Evolutionary conservation across 2,888 invertebrate genomes (phyloP).

Genomic region (Molanna angustata): DNA sequence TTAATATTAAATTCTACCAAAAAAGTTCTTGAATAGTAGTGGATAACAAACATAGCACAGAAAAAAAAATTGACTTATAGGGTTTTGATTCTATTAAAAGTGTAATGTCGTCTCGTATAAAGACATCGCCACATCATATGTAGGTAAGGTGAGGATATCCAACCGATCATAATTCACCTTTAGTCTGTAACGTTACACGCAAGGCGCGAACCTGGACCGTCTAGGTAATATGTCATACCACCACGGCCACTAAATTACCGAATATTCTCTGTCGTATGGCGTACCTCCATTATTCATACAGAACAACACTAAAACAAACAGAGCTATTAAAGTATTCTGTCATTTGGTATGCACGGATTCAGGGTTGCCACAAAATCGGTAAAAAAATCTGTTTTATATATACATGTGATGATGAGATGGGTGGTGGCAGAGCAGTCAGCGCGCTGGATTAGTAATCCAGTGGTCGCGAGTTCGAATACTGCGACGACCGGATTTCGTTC

Average conservation of each 20-base stretch:
- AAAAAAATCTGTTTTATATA: too few relatives aligned
- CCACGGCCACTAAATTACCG: slow-evolving; percentile 11
- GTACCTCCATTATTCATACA: slow-evolving; percentile 27
- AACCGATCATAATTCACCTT: slow-evolving; percentile 12
- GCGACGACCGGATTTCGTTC: too few relatives aligned
- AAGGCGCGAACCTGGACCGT: slow-evolving; percentile 9
- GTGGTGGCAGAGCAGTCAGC: too few relatives aligned
- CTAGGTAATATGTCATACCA: slow-evolving; percentile 9
- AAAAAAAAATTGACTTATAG: too few relatives aligned
- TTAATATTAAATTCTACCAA: too few relatives aligned
- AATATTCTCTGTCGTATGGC: neutral
- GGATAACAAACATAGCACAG: too few relatives aligned
- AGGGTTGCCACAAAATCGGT: slow-evolving; percentile 20
- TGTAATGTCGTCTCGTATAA: too few relatives aligned
- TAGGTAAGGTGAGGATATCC: neutral
- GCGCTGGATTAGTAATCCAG: too few relatives aligned
- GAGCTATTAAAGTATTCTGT: slow-evolving; percentile 22
- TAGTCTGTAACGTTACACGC: slow-evolving; percentile 9
- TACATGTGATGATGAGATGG: too few relatives aligned
- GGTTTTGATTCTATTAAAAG: too few relatives aligned
- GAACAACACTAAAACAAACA: slow-evolving; percentile 28
- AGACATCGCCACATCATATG: slow-evolving; percentile 5
- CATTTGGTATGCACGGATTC: slow-evolving; percentile 3
- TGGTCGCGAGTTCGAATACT: too few relatives aligned
- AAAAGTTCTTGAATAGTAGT: too few relatives aligned